These are phyloP conservation scores for Phoeniculus purpureus DNA, from an alignment of 2,797 vertebrate species.

Conservation along the genomic window DNA sequence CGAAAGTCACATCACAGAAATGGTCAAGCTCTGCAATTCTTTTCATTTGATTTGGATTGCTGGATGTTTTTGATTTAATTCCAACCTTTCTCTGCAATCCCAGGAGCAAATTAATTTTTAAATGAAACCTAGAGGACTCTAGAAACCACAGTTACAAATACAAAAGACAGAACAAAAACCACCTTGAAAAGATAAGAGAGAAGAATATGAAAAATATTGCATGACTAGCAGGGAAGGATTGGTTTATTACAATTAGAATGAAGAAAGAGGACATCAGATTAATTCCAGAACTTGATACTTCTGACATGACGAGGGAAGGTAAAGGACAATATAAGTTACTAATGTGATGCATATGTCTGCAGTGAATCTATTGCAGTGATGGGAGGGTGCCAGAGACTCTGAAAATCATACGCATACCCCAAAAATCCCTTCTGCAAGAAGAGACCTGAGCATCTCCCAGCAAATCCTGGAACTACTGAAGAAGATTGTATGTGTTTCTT, in stretches of 20 bases:
- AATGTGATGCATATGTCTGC: neutral
- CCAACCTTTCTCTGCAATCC: neutral
- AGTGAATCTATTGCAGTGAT: neutral
- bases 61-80: neutral
- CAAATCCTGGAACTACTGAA: conserved; percentile 55
- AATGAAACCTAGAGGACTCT: neutral
- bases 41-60: neutral
- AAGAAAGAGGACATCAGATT: conserved; percentile 36
- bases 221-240: neutral
- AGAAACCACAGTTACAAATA: neutral
- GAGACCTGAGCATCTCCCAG: neutral
- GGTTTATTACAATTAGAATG: neutral
- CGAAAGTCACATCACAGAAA: neutral
- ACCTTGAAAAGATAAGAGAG: neutral
- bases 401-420: neutral
- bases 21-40: neutral
- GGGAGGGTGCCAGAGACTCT: conserved; percentile 35
- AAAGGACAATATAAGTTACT: conserved; percentile 27
- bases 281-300: conserved; percentile 27
- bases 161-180: neutral
- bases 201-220: neutral
- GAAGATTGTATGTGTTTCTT: conserved; percentile 28
- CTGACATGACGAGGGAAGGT: conserved; percentile 30
- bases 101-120: neutral
- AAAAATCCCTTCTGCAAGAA: conserved; percentile 13